These are phyloP conservation scores for Incurvaria masculella DNA, from an alignment of 2,888 invertebrate genomes.

Conservation along the genomic window DNA sequence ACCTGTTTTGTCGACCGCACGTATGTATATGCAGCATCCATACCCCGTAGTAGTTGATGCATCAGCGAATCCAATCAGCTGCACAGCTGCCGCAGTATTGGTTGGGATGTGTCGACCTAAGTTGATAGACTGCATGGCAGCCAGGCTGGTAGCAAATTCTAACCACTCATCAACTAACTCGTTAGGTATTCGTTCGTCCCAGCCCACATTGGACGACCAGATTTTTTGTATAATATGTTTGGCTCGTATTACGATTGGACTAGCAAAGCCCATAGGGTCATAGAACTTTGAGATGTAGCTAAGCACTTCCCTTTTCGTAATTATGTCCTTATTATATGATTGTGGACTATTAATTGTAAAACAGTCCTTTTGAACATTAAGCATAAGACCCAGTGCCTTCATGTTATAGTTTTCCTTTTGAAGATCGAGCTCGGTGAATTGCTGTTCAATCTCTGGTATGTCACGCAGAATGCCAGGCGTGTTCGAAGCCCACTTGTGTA, in stretches of 20 bases:
- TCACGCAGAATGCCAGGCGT: neutral
- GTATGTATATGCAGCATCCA: constrained; percentile 14
- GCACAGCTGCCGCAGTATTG: neutral
- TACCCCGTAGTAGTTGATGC: constrained; percentile 11
- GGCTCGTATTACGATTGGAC: constrained; percentile 11
- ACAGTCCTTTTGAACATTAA: neutral
- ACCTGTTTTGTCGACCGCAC: constrained; percentile 1
- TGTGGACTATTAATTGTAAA: neutral
- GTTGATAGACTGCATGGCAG: constrained; percentile 9
- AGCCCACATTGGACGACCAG: constrained; percentile 8
- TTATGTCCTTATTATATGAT: too few relatives aligned
- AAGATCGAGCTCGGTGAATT: neutral
- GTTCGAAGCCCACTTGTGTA: constrained; percentile 4
- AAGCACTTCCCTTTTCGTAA: constrained; percentile 12
- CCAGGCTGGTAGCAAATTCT: constrained; percentile 8
- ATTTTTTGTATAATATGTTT: constrained; percentile 11
- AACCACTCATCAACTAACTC: constrained; percentile 6
- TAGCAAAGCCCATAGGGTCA: constrained; percentile 13
- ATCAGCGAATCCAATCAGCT: constrained; percentile 14
- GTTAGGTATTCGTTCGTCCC: constrained; percentile 8
- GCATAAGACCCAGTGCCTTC: neutral
- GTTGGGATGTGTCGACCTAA: neutral
- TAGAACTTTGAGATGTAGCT: constrained; percentile 13
- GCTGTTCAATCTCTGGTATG: neutral
- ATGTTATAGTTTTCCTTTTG: neutral